Percentiles rank a stretch among this genome's conserved stretches.
Evolutionary conservation across 2,797 vertebrate genomes (phyloP).

Genomic region (Diceros bicornis): DNA sequence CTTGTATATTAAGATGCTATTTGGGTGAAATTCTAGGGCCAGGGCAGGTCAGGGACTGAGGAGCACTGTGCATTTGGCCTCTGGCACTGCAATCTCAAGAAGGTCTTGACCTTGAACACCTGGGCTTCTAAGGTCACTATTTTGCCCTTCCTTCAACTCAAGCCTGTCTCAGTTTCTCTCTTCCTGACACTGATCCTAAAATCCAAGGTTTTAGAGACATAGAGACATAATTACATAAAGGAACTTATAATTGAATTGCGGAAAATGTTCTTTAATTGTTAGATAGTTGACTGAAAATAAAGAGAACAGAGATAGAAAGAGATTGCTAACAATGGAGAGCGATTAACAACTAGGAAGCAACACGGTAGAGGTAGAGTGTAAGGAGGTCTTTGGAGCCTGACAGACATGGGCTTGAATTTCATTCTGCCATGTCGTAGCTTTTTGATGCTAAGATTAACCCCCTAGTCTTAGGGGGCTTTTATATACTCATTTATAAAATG

Average conservation of each 20-base stretch:
- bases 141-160: too few relatives aligned
- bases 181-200: not conserved
- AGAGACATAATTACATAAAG: not conserved
- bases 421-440: not conserved
- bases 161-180: not conserved
- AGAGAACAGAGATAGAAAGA: not conserved
- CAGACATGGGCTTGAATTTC: not conserved
- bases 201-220: not conserved
- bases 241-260: not conserved
- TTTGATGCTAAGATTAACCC: not conserved
- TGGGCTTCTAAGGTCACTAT: not conserved
- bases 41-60: not conserved
- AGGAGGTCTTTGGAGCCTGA: not conserved
- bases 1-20: not conserved
- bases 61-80: not conserved
- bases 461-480: not conserved
- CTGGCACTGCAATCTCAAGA: too few relatives aligned
- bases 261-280: not conserved
- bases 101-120: not conserved
- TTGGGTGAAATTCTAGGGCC: not conserved
- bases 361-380: not conserved
- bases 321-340: not conserved
- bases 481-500: not conserved
- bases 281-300: not conserved
- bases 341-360: not conserved